Base-by-base conservation (phyloP, 2,113 vertebrate species). In the Procavia capensis region DNA sequence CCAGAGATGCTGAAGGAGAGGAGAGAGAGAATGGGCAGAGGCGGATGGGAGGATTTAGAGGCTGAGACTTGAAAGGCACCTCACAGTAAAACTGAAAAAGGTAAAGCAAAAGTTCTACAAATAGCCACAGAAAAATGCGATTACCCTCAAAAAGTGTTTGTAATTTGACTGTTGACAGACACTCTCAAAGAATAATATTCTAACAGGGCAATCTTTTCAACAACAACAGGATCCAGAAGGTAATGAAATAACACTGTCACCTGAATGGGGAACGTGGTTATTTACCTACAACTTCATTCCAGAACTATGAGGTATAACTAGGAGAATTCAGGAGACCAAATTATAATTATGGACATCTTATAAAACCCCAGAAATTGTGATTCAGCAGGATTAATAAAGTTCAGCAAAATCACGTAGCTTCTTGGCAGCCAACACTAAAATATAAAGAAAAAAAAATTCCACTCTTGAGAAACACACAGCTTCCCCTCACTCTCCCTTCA, bases 391-490 rank as follows among this genome's bases (percentile, higher is more conserved):
- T 63, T 9, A 59, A 74, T 85, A 72, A 83, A 93, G 87, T 78
- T 89, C 39, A 79, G 50, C 66, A 92, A 87, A 85, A 59, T 3
- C 5, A 45, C 20, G 2, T 57, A 36, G 54, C n/a, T 74, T 79
- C 45, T 74, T 76, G 76, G 72, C 0, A 93, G 84, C 22, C 25
- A 63, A 29, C 9, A 16, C 19, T 66, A 91, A 90, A 87, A 81
- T 25, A 70, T 9, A 81, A 80, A 72, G 83, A 47, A 93, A 91
- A 88, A 89, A 93, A 91, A 93, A 91, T 50, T 17, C 75, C 59
- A 57, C 34, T 88, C 10, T 36, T 14, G 68, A n/a, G 11, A 88
- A 41, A 45, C 2, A 45, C 19, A 61, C 31, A 43, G 1, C 0
- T 68, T 61, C 41, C 29, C 36, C 61, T 86, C 27, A 13, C 34